Evolutionary conservation across 2,888 invertebrate genomes (phyloP), one percentile per base, ranked within the genome.

Genomic region (Euplexia lucipara): DNA sequence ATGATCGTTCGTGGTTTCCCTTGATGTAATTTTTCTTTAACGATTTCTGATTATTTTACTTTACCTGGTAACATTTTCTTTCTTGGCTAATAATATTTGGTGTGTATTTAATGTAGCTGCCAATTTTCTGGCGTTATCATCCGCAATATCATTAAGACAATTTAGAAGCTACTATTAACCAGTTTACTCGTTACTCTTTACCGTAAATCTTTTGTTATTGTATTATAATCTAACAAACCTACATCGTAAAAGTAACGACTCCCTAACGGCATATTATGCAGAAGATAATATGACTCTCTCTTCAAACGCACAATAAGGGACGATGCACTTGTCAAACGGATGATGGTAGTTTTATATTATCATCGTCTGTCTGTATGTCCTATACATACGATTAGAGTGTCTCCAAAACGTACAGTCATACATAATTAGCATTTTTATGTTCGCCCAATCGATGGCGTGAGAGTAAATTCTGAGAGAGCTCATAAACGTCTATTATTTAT

Each of bases 401-500:
- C 44, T 20, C n/a, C 12, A 14, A 20, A 12, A 20, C 8, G 12
- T 12, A 44, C 18, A 53, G 41, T 56, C 51, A 70, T 68, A 72
- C 53, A 67, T 60, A 65, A 70, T 75, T 75, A 70, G 35, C 37
- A 44, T 47, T 58, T 66, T 47, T n/a, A 70, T 63, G 52, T 59
- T 59, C 64, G n/a, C 34, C 39, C 53, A 65, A 75, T 62, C 64
- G 67, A 68, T 70, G 69, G 49, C 67, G 78, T 81, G 81, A 74
- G 81, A 77, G 74, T 75, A 60, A 71, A 73, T 65, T 74, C 57
- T 44, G 47, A 53, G 35, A 39, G 37, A 63, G 49, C 52, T 72
- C 59, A 78, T 79, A 69, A 62, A 72, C 51, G 60, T 70, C 65
- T 73, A 76, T 84, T 83, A 84, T 83, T 85, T 82, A 78, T 82